These are phyloP conservation scores for Epinotia ramella DNA, from an alignment of 2,888 invertebrate genomes.

Conservation along the genomic window DNA sequence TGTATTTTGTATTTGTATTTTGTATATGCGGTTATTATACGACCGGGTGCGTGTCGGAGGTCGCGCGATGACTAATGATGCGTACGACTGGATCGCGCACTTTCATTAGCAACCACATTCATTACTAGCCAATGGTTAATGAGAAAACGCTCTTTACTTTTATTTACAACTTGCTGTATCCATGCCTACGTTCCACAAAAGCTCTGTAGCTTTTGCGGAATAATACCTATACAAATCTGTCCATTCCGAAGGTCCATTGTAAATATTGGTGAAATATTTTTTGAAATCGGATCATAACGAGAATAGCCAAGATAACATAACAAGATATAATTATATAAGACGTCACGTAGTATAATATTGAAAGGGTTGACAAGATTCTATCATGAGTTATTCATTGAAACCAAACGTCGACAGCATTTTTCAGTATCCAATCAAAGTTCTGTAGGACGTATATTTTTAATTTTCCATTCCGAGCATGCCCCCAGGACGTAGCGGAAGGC, in stretches of 20 bases:
- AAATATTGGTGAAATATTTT: no score
- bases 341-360: neutral
- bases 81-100: slow-evolving; percentile 74
- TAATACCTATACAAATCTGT: neutral
- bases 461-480: slow-evolving; percentile 46
- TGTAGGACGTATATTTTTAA: slow-evolving; percentile 44
- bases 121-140: slow-evolving; percentile 77
- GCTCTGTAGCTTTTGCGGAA: neutral
- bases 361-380: slow-evolving; percentile 21
- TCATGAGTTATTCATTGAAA: slow-evolving; percentile 44
- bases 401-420: slow-evolving; percentile 45
- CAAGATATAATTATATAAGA: neutral
- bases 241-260: neutral
- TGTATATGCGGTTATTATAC: slow-evolving; percentile 49
- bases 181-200: neutral
- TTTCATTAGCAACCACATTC: slow-evolving; percentile 79
- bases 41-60: slow-evolving; percentile 71
- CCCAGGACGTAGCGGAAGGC: slow-evolving; percentile 48
- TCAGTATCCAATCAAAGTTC: slow-evolving; percentile 42
- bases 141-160: slow-evolving; percentile 68
- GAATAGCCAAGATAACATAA: neutral
- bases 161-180: slow-evolving; percentile 47
- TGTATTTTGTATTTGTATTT: no score
- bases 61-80: slow-evolving; percentile 80
- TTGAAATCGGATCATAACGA: neutral